phyloP scores from a whole-genome alignment of 2,113 vertebrate species.

The Menura novaehollandiae region DNA sequence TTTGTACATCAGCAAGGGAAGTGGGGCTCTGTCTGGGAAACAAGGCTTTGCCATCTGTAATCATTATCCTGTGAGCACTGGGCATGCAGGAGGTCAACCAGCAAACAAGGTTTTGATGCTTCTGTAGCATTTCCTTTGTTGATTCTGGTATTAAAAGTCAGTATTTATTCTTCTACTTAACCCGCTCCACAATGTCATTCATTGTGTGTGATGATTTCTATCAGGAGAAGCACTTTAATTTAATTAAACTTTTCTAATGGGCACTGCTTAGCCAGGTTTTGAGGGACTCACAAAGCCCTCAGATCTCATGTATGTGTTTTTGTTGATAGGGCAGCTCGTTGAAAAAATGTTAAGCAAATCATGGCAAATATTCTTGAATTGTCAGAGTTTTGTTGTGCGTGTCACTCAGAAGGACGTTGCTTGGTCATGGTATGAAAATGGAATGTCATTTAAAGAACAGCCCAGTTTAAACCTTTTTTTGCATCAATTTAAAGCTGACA shows the following conservation, averaged over 20 bases:
- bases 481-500: not conserved
- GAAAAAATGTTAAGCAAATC: not conserved
- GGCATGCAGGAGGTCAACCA: not conserved
- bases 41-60: not conserved
- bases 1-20: not conserved
- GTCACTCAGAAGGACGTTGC: not conserved
- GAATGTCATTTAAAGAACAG: not conserved
- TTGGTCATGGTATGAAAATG: not conserved
- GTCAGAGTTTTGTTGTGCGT: not conserved
- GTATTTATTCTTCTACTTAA: not conserved
- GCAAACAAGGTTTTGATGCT: not conserved
- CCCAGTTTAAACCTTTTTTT: not conserved
- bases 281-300: not conserved
- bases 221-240: not conserved
- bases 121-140: not conserved
- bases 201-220: not conserved
- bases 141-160: not conserved
- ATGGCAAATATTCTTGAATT: not conserved
- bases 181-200: not conserved
- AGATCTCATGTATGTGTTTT: not conserved
- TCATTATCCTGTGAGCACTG: not conserved
- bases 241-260: not conserved
- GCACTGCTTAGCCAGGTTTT: not conserved
- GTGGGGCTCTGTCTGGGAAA: not conserved
- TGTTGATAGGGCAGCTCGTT: not conserved